These are phyloP conservation scores for Apoda limacodes DNA, from an alignment of 2,888 invertebrate species.

Conservation along the genomic window DNA sequence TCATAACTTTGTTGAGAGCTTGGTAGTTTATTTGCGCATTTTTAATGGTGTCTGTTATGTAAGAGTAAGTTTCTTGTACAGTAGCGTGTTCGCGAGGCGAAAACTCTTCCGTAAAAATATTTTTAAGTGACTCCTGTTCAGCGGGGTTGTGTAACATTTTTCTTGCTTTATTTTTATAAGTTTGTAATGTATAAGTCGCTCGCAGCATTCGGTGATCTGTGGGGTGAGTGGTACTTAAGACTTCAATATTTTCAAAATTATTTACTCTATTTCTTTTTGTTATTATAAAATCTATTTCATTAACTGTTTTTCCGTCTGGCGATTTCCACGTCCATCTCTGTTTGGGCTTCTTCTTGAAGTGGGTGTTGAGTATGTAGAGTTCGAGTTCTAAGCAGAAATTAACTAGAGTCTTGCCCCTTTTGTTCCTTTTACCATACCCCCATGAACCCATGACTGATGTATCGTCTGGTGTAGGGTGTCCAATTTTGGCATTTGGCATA, in stretches of 20 bases:
- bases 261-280: background rate
- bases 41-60: background rate
- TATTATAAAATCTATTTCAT: constrained; percentile 2
- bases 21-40: no score
- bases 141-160: background rate
- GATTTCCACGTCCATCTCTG: constrained; percentile 5
- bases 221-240: background rate
- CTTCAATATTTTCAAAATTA: background rate
- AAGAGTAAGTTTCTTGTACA: background rate
- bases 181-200: background rate
- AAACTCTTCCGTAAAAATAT: background rate
- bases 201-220: constrained; percentile 1
- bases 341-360: constrained; percentile 3
- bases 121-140: constrained; percentile 1
- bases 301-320: constrained; percentile 1
- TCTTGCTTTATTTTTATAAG: background rate
- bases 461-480: background rate
- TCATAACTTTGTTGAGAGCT: no score
- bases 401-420: constrained; percentile 1
- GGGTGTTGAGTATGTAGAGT: constrained; percentile 1
- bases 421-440: constrained; percentile 1
- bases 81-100: background rate
- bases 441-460: background rate
- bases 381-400: background rate
- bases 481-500: constrained; percentile 2